Evolutionary conservation across 2,797 vertebrate genomes (phyloP).

Genomic region (Alectoris magna): DNA sequence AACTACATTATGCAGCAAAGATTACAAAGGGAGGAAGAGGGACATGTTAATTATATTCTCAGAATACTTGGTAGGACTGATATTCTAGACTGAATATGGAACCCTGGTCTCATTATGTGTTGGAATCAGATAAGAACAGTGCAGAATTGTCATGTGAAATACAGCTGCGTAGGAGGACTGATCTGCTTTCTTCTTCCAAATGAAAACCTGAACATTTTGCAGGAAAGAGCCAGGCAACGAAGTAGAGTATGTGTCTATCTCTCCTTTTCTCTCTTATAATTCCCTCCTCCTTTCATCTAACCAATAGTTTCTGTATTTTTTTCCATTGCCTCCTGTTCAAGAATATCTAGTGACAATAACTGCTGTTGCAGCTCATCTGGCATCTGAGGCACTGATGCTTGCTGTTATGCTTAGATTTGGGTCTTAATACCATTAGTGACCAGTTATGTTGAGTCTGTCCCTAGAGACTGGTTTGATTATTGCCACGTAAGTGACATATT

Average conservation of each 20-base stretch:
- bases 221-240: not conserved
- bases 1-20: not conserved
- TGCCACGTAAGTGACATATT: not conserved
- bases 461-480: constrained; percentile 1
- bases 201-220: not conserved
- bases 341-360: not conserved
- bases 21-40: not conserved
- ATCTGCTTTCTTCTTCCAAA: not conserved
- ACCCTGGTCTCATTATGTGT: not conserved
- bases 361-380: not conserved
- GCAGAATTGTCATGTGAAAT: not conserved
- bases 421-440: not conserved
- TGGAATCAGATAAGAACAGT: not conserved
- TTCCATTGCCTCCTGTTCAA: constrained; percentile 5
- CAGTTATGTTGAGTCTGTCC: not conserved
- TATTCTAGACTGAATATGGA: not conserved
- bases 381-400: not conserved
- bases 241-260: not conserved
- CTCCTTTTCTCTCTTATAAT: not conserved
- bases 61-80: not conserved
- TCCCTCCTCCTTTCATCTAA: not conserved
- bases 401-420: not conserved
- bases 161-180: not conserved
- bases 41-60: not conserved
- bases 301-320: not conserved